Evolutionary conservation across 1,140 invertebrate genomes (phyloP), one percentile per base, ranked within the genome.

Genomic region (Danaus melanippus): DNA sequence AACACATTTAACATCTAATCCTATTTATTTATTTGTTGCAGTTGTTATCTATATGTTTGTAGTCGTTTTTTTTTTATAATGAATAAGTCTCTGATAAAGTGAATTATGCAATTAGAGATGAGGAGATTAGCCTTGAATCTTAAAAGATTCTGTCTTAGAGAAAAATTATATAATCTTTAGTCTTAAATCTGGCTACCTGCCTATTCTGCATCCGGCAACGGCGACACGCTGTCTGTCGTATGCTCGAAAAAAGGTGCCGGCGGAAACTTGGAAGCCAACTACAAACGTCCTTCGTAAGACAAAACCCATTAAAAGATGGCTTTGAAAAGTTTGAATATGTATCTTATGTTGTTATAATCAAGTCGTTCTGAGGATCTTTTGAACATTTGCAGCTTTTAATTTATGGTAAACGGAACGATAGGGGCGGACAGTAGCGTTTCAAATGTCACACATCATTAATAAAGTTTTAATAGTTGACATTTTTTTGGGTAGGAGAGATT

Each of bases 371-470:
- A 48, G 9, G 42, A n/a, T 12, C 10, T 12, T 46, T 47, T 43
- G 39, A 44, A 48, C 55, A 32, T 47, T 56, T 63, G 56, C 57
- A 41, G 11, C 50, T 41, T 53, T 49, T 74, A 76, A 76, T 79
- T 81, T 73, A 81, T 76, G 68, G 60, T 66, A 64, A 68, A 67
- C 59, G 52, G 56, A 61, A 51, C 47, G 51, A 56, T 52, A 68
- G 56, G 70, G 76, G 73, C 72, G 71, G 72, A 66, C 71, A 72
- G 74, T 75, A 80, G 76, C 71, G 68, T 66, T 74, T 75, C 61
- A 60, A 69, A 75, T 83, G 72, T 80, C 76, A 75, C 74, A 73
- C 64, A 52, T 77, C 72, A 79, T 82, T 80, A 79, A 83, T 80
- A 70, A 76, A 62, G 55, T 56, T 42, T 66, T 58, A 58, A 67